Conservation (phyloP, 2,797 vertebrate genomes). For the Pogonophryne albipinna region DNA sequence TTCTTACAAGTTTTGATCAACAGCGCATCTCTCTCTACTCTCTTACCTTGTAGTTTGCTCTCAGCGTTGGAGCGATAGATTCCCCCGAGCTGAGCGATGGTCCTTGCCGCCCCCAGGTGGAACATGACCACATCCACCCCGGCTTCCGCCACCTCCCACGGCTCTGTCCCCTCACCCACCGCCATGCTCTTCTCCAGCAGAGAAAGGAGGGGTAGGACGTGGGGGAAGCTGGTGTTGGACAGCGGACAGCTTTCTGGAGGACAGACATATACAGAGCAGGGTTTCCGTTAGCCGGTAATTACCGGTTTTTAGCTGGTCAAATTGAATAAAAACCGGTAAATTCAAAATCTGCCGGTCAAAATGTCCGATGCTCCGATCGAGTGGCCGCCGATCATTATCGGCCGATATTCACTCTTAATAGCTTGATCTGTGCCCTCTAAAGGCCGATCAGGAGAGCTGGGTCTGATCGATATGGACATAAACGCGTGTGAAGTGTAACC, state of each 20-base stretch:
- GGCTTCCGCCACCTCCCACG: slow-evolving; percentile 88
- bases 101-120: slow-evolving; percentile 92
- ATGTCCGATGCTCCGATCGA: too few species aligned
- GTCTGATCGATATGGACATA: too few species aligned
- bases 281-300: too few species aligned
- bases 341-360: too few species aligned
- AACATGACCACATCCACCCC: slow-evolving; percentile 93
- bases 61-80: slow-evolving; percentile 91
- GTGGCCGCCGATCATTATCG: too few species aligned
- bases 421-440: too few species aligned
- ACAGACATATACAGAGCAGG: slow-evolving; percentile 5
- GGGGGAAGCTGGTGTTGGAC: slow-evolving; percentile 91
- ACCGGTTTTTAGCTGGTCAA: too few species aligned
- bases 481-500: too few species aligned
- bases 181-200: slow-evolving; percentile 89
- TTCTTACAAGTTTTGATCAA: neutral
- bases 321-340: too few species aligned
- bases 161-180: slow-evolving; percentile 84
- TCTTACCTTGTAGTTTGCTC: slow-evolving; percentile 89
- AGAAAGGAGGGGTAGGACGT: slow-evolving; percentile 90
- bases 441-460: too few species aligned
- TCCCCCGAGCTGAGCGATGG: slow-evolving; percentile 89
- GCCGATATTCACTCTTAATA: too few species aligned
- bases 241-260: slow-evolving; percentile 87
- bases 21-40: neutral